These are phyloP conservation scores for Branchipolynoe longqiensis DNA, from an alignment of 2,888 invertebrate genomes.

Conservation along the genomic window DNA sequence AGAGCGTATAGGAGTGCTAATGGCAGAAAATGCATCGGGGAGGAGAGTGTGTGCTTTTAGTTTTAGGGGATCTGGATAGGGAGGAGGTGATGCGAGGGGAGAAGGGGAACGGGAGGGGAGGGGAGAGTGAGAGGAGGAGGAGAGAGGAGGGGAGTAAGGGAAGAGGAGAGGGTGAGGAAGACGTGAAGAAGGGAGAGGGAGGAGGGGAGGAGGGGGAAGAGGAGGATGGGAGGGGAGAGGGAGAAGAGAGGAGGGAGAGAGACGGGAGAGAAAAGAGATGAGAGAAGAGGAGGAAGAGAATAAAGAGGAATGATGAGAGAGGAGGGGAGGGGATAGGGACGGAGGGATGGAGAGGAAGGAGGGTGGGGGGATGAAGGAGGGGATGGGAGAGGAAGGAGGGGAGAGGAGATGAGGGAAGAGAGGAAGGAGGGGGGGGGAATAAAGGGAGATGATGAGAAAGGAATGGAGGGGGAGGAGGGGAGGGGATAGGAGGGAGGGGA, in stretches of 20 bases:
- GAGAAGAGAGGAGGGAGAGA: neutral
- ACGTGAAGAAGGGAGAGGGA: neutral
- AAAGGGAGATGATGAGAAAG: neutral
- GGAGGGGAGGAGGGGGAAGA: neutral
- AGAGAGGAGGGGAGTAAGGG: neutral
- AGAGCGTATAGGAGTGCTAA: no score
- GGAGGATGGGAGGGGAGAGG: neutral
- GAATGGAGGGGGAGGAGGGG: neutral
- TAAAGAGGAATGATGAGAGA: neutral
- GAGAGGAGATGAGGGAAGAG: neutral
- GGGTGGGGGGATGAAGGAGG: neutral
- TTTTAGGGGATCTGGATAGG: no score
- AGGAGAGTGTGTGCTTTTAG: no score
- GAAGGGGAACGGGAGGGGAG: neutral
- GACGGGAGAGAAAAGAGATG: neutral
- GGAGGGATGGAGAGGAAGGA: neutral
- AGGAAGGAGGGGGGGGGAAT: neutral
- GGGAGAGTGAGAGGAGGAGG: neutral
- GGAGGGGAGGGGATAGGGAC: neutral
- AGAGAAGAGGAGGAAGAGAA: neutral
- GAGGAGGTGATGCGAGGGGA: no score
- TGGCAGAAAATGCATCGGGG: no score
- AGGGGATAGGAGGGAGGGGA: neutral
- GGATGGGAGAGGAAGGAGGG: neutral
- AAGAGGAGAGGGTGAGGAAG: neutral